Conservation (phyloP, 2,113 vertebrate genomes). For the Geococcyx californianus region DNA sequence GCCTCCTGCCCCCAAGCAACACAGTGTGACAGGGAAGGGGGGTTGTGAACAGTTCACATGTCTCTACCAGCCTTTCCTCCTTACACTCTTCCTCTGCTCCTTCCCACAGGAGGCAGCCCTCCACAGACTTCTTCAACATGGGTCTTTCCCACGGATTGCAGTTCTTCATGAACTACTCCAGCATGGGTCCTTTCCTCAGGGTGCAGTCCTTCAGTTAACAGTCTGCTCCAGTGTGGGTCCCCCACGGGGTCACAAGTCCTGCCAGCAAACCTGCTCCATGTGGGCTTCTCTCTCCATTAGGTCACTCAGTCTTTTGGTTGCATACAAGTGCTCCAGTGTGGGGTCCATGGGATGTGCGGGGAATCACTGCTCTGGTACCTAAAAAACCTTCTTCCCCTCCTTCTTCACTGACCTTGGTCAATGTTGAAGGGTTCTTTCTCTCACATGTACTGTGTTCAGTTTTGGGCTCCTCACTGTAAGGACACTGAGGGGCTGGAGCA, state of each 20-base stretch:
- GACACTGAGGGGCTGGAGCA: too few relatives aligned
- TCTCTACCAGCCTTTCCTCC: neutral
- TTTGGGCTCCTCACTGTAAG: too few relatives aligned
- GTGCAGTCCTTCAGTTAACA: neutral
- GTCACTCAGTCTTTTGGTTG: neutral
- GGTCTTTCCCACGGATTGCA: neutral
- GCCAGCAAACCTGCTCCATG: neutral
- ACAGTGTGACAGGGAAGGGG: fast-evolving
- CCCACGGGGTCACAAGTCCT: neutral
- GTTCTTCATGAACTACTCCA: neutral
- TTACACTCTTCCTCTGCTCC: neutral
- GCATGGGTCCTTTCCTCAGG: neutral
- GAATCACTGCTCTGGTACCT: fast-evolving
- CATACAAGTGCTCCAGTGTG: neutral
- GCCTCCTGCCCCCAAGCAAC: fast-evolving
- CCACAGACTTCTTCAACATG: neutral
- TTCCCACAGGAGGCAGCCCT: neutral
- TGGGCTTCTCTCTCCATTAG: neutral
- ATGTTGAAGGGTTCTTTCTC: neutral
- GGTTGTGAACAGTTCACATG: neutral
- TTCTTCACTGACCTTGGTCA: neutral
- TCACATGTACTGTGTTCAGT: too few relatives aligned
- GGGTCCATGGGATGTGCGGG: neutral
- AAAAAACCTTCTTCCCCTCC: neutral
- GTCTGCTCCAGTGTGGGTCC: neutral